Percentiles rank a stretch among this genome's conserved stretches.
Evolutionary conservation across 2,113 vertebrate genomes (phyloP).

Genomic region (Arvicanthis niloticus): DNA sequence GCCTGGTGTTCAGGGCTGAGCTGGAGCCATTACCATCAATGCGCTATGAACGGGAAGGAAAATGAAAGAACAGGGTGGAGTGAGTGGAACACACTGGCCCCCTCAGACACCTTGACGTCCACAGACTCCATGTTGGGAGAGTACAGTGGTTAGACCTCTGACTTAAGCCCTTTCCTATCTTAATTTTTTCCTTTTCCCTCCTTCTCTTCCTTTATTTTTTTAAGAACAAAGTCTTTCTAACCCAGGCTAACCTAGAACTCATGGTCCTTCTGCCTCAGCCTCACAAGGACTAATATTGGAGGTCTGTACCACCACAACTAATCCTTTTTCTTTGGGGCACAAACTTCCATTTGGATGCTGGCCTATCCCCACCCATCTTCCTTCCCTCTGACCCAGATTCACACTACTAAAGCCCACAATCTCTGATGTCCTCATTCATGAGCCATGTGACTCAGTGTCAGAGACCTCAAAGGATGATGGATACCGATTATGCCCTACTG

Average conservation of each 20-base stretch:
- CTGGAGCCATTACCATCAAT: neutral
- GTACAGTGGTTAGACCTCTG: too few species aligned
- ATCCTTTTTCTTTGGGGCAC: neutral
- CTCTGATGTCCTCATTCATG: neutral
- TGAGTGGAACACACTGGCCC: neutral
- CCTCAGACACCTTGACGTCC: neutral
- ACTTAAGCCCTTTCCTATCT: neutral
- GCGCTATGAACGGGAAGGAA: neutral
- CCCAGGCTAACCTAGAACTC: neutral
- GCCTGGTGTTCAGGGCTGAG: neutral
- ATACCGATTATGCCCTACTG: fast-evolving
- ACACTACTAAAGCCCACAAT: neutral
- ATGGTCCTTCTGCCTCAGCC: neutral
- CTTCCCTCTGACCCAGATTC: neutral
- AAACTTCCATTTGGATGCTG: neutral
- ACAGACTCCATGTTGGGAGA: neutral
- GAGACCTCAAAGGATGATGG: neutral
- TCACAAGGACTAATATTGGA: neutral
- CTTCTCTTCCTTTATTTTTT: neutral
- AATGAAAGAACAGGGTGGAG: neutral
- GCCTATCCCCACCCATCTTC: neutral
- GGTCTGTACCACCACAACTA: neutral
- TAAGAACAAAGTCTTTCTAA: neutral
- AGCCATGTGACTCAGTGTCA: too few species aligned
- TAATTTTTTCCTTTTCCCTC: neutral